These are phyloP conservation scores for Temnothorax rugatulus DNA, from an alignment of 2,888 invertebrate species.

Conservation along the genomic window DNA sequence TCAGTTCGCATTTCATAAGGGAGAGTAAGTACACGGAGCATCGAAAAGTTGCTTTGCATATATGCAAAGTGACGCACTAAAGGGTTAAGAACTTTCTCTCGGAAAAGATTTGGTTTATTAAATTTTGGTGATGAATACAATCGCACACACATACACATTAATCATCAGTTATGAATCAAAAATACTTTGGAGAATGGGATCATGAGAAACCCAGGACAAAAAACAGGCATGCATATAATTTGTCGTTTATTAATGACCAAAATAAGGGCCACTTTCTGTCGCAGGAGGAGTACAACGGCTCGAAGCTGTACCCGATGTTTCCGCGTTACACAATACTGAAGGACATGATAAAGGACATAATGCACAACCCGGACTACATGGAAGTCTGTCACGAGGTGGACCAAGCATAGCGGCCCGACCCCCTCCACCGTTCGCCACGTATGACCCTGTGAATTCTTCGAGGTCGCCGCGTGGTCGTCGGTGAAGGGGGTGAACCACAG, in stretches of 20 bases:
- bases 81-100: background rate
- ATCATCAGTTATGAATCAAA: background rate
- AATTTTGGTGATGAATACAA: background rate
- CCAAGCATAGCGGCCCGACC: conserved; percentile 84
- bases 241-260: background rate
- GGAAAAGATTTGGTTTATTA: background rate
- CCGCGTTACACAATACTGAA: conserved; percentile 98
- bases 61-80: no score
- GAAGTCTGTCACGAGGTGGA: conserved; percentile 98
- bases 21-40: no score
- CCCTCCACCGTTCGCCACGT: conserved; percentile 85
- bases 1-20: no score
- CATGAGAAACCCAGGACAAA: no score
- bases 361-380: conserved; percentile 98
- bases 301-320: conserved; percentile 97
- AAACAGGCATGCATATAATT: background rate
- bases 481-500: conserved; percentile 79
- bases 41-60: no score
- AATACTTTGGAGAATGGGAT: background rate
- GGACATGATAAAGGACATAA: conserved; percentile 98
- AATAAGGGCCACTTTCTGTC: conserved; percentile 49
- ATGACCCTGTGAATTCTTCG: conserved; percentile 81
- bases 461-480: conserved; percentile 69
- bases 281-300: conserved; percentile 95
- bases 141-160: no score